Percentiles rank a stretch among this genome's conserved stretches.
phyloP scores from a whole-genome alignment of 1,140 invertebrate species.

The Chrysomallon squamiferum region DNA sequence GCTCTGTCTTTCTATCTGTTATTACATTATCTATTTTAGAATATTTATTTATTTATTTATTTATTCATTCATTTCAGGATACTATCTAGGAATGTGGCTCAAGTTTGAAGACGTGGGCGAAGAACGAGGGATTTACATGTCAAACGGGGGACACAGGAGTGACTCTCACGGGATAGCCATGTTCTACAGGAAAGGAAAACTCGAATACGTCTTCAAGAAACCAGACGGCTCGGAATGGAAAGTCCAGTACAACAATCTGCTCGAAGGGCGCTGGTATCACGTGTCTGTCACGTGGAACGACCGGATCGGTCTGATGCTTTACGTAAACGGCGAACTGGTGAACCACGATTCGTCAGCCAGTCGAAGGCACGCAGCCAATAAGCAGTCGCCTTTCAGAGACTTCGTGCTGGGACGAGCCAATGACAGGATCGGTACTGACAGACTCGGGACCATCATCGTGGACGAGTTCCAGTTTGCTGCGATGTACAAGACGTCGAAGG shows the following conservation, averaged over 20 bases:
- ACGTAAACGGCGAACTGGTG: slow-evolving; percentile 50
- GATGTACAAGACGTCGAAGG: slow-evolving; percentile 31
- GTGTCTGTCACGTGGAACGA: slow-evolving; percentile 52
- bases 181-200: slow-evolving; percentile 45
- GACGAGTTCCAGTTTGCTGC: slow-evolving; percentile 60
- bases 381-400: slow-evolving; percentile 26
- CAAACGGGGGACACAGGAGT: slow-evolving; percentile 55
- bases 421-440: slow-evolving; percentile 29
- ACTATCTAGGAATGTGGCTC: slow-evolving; percentile 58
- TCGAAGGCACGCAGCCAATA: slow-evolving; percentile 13
- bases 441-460: slow-evolving; percentile 43
- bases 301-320: slow-evolving; percentile 43
- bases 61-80: slow-evolving; percentile 54
- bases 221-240: slow-evolving; percentile 43
- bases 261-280: slow-evolving; percentile 57
- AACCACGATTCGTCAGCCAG: slow-evolving; percentile 20
- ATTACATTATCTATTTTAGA: no score
- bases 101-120: slow-evolving; percentile 40
- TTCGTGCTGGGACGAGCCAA: slow-evolving; percentile 54
- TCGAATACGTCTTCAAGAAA: slow-evolving; percentile 52
- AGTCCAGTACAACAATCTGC: slow-evolving; percentile 35
- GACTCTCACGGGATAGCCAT: slow-evolving; percentile 59
- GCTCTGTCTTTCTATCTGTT: no score
- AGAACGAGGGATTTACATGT: slow-evolving; percentile 52
- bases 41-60: no score